These are phyloP conservation scores for Brachionichthys hirsutus DNA, from an alignment of 2,113 vertebrate genomes.

Conservation along the genomic window DNA sequence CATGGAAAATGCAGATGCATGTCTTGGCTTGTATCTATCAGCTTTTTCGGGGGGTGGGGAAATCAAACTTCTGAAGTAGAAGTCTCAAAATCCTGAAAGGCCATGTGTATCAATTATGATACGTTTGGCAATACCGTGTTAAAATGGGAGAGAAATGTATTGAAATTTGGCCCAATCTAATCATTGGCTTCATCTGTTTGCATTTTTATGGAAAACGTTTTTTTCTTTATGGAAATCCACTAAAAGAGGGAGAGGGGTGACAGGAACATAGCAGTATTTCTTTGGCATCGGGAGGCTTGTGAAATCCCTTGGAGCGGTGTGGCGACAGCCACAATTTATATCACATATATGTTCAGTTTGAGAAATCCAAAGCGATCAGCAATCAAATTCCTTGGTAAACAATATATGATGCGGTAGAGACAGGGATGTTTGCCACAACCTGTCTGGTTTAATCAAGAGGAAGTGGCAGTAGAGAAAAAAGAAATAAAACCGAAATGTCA, in stretches of 20 bases:
- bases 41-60: too few species aligned
- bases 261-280: slow-evolving; percentile 12
- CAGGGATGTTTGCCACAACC: slow-evolving; percentile 21
- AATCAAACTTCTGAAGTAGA: too few species aligned
- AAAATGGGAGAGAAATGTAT: neutral
- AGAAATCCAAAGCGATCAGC: slow-evolving; percentile 43
- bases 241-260: slow-evolving; percentile 5
- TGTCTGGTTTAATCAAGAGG: slow-evolving; percentile 56
- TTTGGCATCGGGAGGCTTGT: slow-evolving; percentile 13
- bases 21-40: too few species aligned
- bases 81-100: too few species aligned
- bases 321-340: neutral
- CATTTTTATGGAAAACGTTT: neutral
- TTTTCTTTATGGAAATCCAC: slow-evolving; percentile 16
- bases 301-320: slow-evolving; percentile 1
- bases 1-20: too few species aligned
- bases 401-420: slow-evolving; percentile 16
- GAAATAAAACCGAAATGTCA: slow-evolving; percentile 60
- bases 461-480: slow-evolving; percentile 49
- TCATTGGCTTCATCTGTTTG: too few species aligned
- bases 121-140: too few species aligned
- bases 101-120: too few species aligned
- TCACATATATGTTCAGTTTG: slow-evolving; percentile 8
- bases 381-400: slow-evolving; percentile 19
- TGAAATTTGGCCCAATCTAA: neutral